Evolutionary conservation across 2,888 invertebrate species (phyloP), one percentile per base, ranked within the genome.

Genomic region (Chironomus tentans): DNA sequence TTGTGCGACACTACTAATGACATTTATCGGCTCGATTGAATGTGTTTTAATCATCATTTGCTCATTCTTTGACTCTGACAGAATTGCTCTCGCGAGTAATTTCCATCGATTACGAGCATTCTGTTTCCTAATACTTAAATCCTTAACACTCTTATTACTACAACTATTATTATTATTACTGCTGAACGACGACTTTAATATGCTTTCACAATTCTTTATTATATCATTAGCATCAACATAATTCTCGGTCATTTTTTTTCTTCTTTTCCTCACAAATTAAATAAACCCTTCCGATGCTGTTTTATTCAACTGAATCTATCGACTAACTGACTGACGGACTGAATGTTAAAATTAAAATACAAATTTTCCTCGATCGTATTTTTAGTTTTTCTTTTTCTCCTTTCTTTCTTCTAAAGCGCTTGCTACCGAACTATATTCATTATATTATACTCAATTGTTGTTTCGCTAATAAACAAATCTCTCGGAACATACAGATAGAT

Each of bases 21-120:
- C 21, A 65, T 65, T 65, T 21, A 65, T 65, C 22, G 65, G 65
- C 12, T 13, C 10, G 21, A 21, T 62, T 18, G 62, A 28, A 21
- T 47, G 48, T 28, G 15, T 4, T 46, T 73, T 73, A 22, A 28
- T 28, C 28, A n/a, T 68, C 21, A 24, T 46, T 24, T 74, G 18
- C n/a, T 74, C 73, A 22, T 22, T 47, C 46, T 48, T 74, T 7
- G 62, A 24, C 2, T 48, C 62, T 5, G 74, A 68, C 2, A 68
- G 47, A 15, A 91, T 82, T 68, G 90, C 90, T 79, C 88, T 88
- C 76, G 91, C 91, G 79, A 91, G 84, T 70, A 91, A 87, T 78
- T 87, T 88, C 91, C 91, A 91, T 79, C 91, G 87, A 81, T 88
- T 87, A 78, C 89, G 86, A 22, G 91, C 91, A 68, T 80, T 78